Evolutionary conservation across 2,888 invertebrate species (phyloP).

Genomic region (Oxycera nigricornis): DNA sequence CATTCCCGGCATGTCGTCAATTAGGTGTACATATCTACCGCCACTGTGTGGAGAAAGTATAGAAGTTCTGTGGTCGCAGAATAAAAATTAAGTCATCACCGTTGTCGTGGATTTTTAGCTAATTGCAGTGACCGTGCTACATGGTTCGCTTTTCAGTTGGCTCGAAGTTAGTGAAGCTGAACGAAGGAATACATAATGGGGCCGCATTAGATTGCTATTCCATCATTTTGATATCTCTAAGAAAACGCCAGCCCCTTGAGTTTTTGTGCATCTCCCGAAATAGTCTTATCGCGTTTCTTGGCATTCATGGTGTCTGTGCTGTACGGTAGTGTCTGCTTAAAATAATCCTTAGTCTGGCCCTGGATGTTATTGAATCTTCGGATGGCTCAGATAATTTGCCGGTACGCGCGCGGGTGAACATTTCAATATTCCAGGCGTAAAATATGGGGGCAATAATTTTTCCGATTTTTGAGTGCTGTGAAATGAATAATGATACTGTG

Average conservation of each 20-base stretch:
- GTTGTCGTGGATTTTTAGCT: background rate
- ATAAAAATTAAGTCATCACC: conserved; percentile 15
- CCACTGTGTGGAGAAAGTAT: background rate
- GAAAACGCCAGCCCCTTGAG: background rate
- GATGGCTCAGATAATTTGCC: background rate
- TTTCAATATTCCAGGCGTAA: background rate
- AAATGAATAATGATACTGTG: background rate
- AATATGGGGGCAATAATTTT: background rate
- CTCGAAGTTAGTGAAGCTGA: background rate
- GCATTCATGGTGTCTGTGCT: background rate
- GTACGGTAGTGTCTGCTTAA: background rate
- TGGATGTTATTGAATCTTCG: background rate
- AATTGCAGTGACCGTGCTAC: background rate
- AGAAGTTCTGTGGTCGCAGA: conserved; percentile 4
- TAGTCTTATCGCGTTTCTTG: background rate
- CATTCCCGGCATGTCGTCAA: background rate
- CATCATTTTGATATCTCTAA: too few species aligned
- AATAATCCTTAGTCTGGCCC: conserved; percentile 19
- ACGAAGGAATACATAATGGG: background rate
- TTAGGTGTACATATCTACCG: background rate
- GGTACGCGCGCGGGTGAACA: background rate
- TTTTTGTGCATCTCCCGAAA: background rate
- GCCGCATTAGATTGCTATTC: background rate
- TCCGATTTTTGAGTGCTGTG: background rate
- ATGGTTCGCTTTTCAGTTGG: background rate